phyloP scores from a whole-genome alignment of 2,113 vertebrate species.

The Corynorhinus townsendii region DNA sequence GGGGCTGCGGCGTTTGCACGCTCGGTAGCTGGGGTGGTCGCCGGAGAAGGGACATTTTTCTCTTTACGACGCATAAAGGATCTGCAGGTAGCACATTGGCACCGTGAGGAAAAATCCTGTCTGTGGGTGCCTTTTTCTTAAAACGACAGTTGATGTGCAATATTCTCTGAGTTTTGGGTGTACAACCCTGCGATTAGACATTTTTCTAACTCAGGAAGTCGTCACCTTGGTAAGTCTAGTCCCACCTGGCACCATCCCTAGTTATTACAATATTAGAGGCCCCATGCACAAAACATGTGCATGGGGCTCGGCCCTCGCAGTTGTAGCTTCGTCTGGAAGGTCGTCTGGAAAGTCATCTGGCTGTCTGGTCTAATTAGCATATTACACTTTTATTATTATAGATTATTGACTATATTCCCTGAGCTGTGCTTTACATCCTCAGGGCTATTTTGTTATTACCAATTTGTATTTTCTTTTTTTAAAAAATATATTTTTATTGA shows the following conservation, averaged over 20 bases:
- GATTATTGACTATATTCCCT: neutral
- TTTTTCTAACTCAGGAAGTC: neutral
- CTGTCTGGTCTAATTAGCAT: too few relatives aligned
- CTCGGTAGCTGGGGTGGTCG: neutral
- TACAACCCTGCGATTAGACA: neutral
- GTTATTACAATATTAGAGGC: neutral
- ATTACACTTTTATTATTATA: too few relatives aligned
- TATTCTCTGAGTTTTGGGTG: neutral
- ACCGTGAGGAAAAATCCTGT: neutral
- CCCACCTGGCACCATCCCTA: neutral
- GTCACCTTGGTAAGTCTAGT: neutral
- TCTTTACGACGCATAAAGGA: neutral
- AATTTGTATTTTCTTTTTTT: too few relatives aligned
- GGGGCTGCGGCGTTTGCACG: neutral
- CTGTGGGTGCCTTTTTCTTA: neutral
- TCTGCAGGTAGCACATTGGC: neutral
- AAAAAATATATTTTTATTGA: too few relatives aligned
- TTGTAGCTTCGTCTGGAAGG: rapidly evolving
- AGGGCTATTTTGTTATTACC: neutral
- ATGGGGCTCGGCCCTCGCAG: too few relatives aligned
- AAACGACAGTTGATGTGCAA: neutral
- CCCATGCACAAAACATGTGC: too few relatives aligned
- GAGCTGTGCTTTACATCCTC: neutral
- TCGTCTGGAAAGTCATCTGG: too few relatives aligned
- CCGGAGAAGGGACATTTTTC: neutral